Percentiles rank a stretch among this genome's conserved stretches.
phyloP scores from a whole-genome alignment of 2,888 invertebrate genomes.

The Mechanitis mazaeus region DNA sequence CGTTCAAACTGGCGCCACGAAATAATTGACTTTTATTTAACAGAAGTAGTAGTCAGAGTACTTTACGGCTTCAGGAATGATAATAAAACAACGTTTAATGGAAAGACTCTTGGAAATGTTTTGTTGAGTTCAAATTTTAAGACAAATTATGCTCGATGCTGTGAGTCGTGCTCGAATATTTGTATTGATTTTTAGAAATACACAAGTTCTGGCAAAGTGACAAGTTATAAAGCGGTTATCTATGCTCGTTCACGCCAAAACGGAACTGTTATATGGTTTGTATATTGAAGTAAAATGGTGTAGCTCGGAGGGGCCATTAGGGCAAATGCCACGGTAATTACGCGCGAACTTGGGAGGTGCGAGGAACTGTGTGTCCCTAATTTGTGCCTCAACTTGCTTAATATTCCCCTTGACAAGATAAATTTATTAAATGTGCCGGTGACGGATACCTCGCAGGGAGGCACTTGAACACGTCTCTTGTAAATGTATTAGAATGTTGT shows the following conservation, averaged over 20 bases:
- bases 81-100: slow-evolving; percentile 56
- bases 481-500: slow-evolving; percentile 37
- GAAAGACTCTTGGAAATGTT: slow-evolving; percentile 39
- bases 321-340: slow-evolving; percentile 59
- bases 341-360: slow-evolving; percentile 56
- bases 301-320: slow-evolving; percentile 46
- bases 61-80: slow-evolving; percentile 46
- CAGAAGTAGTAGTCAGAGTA: slow-evolving; percentile 50
- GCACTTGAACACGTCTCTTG: slow-evolving; percentile 28
- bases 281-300: slow-evolving; percentile 50
- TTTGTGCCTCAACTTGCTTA: slow-evolving; percentile 70
- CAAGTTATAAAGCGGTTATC: slow-evolving; percentile 68
- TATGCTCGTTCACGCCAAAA: slow-evolving; percentile 58
- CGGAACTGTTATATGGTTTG: slow-evolving; percentile 55
- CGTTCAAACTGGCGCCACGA: slow-evolving; percentile 41
- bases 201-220: slow-evolving; percentile 51
- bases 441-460: slow-evolving; percentile 38
- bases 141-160: slow-evolving; percentile 27
- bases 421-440: slow-evolving; percentile 68
- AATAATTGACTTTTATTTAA: slow-evolving; percentile 58
- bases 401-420: slow-evolving; percentile 69
- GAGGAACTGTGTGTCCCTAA: slow-evolving; percentile 67
- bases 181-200: slow-evolving; percentile 48
- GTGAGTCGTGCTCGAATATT: slow-evolving; percentile 24
- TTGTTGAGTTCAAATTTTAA: slow-evolving; percentile 33